phyloP scores from a whole-genome alignment of 2,113 vertebrate species.

The Cricetomys ansorgei region DNA sequence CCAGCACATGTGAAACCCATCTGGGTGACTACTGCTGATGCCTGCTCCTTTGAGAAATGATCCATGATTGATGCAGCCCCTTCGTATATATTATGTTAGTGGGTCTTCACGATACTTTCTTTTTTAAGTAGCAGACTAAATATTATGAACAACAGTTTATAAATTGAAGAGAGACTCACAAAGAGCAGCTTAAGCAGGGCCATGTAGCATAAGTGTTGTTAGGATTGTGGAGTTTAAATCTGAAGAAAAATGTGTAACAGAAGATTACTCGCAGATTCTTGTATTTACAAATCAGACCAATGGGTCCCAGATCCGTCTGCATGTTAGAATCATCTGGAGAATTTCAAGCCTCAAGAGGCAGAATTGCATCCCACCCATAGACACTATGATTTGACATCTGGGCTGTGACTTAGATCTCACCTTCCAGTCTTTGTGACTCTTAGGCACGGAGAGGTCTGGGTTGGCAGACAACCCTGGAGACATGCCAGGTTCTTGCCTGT shows the following conservation, averaged over 20 bases:
- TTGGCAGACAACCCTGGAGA: neutral
- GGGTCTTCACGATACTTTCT: neutral
- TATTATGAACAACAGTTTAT: neutral
- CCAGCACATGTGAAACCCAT: neutral
- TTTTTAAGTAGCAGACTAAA: neutral
- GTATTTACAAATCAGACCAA: neutral
- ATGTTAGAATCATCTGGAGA: neutral
- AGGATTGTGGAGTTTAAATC: constrained; percentile 3
- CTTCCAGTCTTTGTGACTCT: neutral
- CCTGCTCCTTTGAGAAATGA: neutral
- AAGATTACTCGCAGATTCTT: neutral
- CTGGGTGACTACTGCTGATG: neutral
- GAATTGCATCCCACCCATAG: neutral
- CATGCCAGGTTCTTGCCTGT: neutral
- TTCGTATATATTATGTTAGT: neutral
- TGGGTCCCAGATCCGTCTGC: neutral
- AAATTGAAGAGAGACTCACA: neutral
- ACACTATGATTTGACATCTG: neutral
- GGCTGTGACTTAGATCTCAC: neutral
- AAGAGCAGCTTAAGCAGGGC: neutral
- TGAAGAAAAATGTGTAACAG: constrained; percentile 46
- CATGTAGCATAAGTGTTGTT: neutral
- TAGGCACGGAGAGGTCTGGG: neutral
- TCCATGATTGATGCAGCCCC: neutral
- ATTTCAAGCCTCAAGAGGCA: neutral